Conservation (phyloP, 2,888 invertebrate species). For the Parnassius glacialis region DNA sequence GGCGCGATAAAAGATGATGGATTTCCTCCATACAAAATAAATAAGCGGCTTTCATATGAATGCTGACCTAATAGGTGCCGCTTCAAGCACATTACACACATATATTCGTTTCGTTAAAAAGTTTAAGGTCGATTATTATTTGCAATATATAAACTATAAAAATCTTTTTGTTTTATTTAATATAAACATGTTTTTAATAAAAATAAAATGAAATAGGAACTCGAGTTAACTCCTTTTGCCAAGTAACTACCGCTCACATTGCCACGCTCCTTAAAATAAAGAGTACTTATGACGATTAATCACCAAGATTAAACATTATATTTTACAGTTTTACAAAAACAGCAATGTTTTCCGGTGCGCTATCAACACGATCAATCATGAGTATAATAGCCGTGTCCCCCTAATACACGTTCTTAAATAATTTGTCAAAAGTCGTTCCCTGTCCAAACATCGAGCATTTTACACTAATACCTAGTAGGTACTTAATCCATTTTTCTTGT, state of each 20-base stretch:
- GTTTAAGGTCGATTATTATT: no score
- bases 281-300: no score
- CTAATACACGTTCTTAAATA: slow-evolving; percentile 78
- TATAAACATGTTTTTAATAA: no score
- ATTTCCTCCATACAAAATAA: slow-evolving; percentile 65
- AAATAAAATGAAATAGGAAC: no score
- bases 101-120: no score
- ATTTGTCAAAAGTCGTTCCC: slow-evolving; percentile 72
- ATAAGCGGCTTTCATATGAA: slow-evolving; percentile 42
- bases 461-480: slow-evolving; percentile 31
- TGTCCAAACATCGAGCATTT: slow-evolving; percentile 47
- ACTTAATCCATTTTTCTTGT: slow-evolving; percentile 56
- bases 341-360: slow-evolving; percentile 51
- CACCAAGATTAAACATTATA: no score
- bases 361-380: slow-evolving; percentile 74
- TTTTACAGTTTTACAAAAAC: neutral
- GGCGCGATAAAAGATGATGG: slow-evolving; percentile 74
- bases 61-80: slow-evolving; percentile 32
- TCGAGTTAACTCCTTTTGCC: neutral
- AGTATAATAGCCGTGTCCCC: slow-evolving; percentile 67
- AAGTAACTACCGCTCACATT: no score
- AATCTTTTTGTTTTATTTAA: no score
- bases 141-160: no score
- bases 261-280: no score
- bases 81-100: no score